phyloP scores from a whole-genome alignment of 2,113 vertebrate species.

The Ploceus nigricollis region DNA sequence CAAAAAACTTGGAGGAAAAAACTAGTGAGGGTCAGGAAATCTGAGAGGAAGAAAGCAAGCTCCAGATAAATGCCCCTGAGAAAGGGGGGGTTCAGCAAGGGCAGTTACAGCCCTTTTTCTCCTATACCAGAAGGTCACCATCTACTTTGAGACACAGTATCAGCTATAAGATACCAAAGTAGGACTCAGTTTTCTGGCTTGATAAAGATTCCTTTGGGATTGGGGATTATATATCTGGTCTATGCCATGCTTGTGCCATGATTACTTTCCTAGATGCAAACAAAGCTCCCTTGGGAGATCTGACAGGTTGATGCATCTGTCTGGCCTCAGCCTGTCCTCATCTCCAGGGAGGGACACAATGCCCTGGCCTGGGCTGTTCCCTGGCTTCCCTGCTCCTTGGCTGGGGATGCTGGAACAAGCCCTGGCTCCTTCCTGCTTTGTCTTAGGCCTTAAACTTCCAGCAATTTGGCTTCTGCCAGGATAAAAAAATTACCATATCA shows the following conservation, averaged over 20 bases:
- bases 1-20: background rate
- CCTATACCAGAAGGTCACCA: background rate
- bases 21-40: background rate
- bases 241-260: no score
- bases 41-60: background rate
- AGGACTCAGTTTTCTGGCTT: background rate
- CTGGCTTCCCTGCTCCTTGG: background rate
- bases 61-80: background rate
- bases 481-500: background rate
- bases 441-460: background rate
- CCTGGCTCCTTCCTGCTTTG: background rate
- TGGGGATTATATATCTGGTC: background rate
- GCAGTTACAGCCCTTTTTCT: background rate
- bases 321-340: background rate
- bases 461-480: background rate
- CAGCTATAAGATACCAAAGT: background rate
- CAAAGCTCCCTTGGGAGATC: background rate
- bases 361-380: background rate
- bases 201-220: background rate
- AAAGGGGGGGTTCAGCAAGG: fast-evolving
- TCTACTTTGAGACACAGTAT: background rate
- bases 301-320: background rate
- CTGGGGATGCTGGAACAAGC: background rate
- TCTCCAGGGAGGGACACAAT: background rate
- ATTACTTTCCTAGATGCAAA: background rate